A percentile compares a stretch with the other conserved stretches of the same genome.
Evolutionary conservation across 2,797 vertebrate genomes (phyloP).

Genomic region (Ctenosaura bakeri): DNA sequence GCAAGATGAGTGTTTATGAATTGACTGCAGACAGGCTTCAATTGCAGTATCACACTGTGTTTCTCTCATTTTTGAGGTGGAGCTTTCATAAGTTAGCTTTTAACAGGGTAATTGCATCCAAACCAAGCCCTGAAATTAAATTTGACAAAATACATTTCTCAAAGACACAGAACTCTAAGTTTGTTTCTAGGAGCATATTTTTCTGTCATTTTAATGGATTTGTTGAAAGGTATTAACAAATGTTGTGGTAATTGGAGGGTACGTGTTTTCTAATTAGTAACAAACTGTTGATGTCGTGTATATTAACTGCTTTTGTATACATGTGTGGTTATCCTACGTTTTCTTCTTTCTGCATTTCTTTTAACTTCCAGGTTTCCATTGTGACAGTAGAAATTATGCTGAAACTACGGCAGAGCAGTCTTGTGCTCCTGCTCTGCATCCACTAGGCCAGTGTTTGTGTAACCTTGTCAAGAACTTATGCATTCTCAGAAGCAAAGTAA

Average conservation of each 20-base stretch:
- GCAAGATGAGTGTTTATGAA: slow-evolving; percentile 79
- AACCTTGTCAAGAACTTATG: background rate
- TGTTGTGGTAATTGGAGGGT: background rate
- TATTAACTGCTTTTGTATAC: background rate
- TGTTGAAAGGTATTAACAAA: slow-evolving; percentile 40
- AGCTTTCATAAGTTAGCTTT: slow-evolving; percentile 61
- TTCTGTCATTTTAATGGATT: slow-evolving; percentile 38
- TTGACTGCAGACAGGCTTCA: slow-evolving; percentile 72
- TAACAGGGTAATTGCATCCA: slow-evolving; percentile 66
- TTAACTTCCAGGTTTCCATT: background rate
- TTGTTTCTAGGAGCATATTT: slow-evolving; percentile 46
- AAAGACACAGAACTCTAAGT: slow-evolving; percentile 36
- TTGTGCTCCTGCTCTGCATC: too few relatives aligned
- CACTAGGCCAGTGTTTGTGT: background rate
- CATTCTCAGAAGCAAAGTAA: background rate
- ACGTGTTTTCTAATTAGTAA: background rate
- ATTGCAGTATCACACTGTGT: slow-evolving; percentile 60
- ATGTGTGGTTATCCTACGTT: background rate
- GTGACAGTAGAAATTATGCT: background rate
- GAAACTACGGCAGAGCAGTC: background rate
- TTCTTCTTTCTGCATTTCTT: background rate
- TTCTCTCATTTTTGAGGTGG: slow-evolving; percentile 69
- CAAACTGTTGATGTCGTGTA: background rate
- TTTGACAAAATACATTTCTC: slow-evolving; percentile 44
- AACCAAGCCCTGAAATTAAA: slow-evolving; percentile 67